A percentile compares a stretch with the other conserved stretches of the same genome.
These are phyloP conservation scores for Danionella dracula DNA, from an alignment of 2,797 vertebrate genomes.

Conservation along the genomic window DNA sequence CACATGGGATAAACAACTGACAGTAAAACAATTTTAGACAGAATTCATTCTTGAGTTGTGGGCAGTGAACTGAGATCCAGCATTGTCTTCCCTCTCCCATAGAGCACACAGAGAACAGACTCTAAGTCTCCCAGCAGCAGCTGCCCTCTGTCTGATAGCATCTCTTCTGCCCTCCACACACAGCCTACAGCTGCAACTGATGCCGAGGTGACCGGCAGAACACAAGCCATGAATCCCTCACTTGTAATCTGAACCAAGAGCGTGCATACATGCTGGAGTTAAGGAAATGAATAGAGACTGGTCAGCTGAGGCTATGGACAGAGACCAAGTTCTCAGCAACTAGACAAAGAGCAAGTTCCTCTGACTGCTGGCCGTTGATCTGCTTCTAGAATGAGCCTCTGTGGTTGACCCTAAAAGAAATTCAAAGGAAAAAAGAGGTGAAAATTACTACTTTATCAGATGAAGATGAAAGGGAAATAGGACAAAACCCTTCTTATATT, in stretches of 20 bases:
- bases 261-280: constrained; percentile 59
- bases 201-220: constrained; percentile 61
- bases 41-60: background rate
- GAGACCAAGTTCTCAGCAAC: constrained; percentile 52
- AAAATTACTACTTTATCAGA: too few species aligned
- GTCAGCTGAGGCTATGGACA: constrained; percentile 59
- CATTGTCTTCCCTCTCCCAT: constrained; percentile 39
- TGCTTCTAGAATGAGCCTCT: constrained; percentile 65
- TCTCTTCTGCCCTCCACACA: constrained; percentile 60
- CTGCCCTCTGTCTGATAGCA: constrained; percentile 44
- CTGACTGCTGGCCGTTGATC: constrained; percentile 62
- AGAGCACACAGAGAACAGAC: constrained; percentile 44
- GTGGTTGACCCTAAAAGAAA: constrained; percentile 46
- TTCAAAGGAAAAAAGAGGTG: constrained; percentile 47
- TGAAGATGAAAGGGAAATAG: too few species aligned
- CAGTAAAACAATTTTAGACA: background rate
- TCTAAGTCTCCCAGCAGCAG: constrained; percentile 43
- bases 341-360: constrained; percentile 55
- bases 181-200: constrained; percentile 62
- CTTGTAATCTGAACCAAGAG: constrained; percentile 60
- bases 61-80: constrained; percentile 26
- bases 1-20: constrained; percentile 21
- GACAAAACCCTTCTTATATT: too few species aligned
- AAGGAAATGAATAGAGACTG: constrained; percentile 66
- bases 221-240: constrained; percentile 62